Evolutionary conservation across 2,888 invertebrate genomes (phyloP).

Genomic region (Orgyia antiqua): DNA sequence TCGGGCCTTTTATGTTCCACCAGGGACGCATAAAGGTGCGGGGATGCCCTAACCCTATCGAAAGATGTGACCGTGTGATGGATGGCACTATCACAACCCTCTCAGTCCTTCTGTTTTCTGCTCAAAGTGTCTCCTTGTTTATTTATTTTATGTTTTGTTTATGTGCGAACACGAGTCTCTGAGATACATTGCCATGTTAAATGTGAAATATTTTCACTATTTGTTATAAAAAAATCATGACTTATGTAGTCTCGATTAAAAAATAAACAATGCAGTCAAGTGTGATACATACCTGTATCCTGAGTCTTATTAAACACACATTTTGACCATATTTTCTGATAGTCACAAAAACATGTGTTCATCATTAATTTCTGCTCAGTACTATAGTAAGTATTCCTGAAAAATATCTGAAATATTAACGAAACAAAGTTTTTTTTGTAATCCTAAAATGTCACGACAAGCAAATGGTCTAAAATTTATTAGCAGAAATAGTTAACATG

Average conservation of each 20-base stretch:
- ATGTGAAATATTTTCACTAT: constrained; percentile 30
- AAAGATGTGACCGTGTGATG: constrained; percentile 72
- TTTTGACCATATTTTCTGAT: no score
- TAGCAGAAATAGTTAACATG: constrained; percentile 8
- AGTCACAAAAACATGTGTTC: no score
- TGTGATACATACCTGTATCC: no score
- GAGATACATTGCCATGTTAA: constrained; percentile 27
- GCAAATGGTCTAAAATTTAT: constrained; percentile 5
- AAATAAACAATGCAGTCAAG: no score
- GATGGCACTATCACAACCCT: constrained; percentile 71
- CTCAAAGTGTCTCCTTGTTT: constrained; percentile 57
- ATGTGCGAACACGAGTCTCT: constrained; percentile 53
- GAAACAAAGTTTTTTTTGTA: no score
- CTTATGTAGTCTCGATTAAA: no score
- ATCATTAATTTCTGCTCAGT: no score
- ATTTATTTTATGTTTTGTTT: constrained; percentile 71
- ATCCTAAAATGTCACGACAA: constrained; percentile 1
- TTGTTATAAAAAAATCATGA: constrained; percentile 4
- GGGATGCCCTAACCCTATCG: constrained; percentile 76
- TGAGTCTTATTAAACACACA: no score
- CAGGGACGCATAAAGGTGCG: constrained; percentile 75
- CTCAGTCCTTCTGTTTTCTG: constrained; percentile 59
- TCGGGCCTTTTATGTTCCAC: constrained; percentile 68
- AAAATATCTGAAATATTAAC: no score
- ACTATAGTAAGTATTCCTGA: no score